phyloP scores from a whole-genome alignment of 2,113 vertebrate species.

The Tragulus kanchil region DNA sequence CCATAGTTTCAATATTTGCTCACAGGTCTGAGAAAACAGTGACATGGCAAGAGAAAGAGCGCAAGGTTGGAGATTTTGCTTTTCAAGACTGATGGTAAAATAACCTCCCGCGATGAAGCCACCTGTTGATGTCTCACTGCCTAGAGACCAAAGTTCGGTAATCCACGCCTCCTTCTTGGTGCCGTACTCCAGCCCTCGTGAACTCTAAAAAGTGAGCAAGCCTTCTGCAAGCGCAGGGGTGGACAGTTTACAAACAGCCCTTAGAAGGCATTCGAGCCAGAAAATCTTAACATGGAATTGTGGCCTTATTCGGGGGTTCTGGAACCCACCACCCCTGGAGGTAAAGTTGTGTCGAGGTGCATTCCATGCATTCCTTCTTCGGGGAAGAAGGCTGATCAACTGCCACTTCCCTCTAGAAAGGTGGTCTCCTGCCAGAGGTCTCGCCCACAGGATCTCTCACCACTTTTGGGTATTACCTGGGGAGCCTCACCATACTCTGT shows the following conservation, averaged over 20 bases:
- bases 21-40: neutral
- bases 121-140: neutral
- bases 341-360: neutral
- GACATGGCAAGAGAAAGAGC: constrained; percentile 14
- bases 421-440: neutral
- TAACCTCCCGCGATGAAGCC: neutral
- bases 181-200: neutral
- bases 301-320: neutral
- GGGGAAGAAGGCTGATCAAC: neutral
- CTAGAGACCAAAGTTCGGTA: neutral
- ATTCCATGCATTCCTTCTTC: neutral
- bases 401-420: neutral
- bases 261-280: neutral
- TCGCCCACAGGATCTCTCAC: neutral
- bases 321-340: neutral
- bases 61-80: neutral
- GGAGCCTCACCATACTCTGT: neutral
- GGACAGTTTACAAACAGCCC: neutral
- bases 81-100: neutral
- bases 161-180: neutral
- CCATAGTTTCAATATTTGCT: neutral
- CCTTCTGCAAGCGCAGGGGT: neutral
- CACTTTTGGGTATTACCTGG: neutral
- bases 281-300: neutral
- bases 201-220: neutral